A percentile compares a stretch with the other conserved stretches of the same genome.
phyloP scores from a whole-genome alignment of 2,797 vertebrate species.

The Gobio occitaniae region DNA sequence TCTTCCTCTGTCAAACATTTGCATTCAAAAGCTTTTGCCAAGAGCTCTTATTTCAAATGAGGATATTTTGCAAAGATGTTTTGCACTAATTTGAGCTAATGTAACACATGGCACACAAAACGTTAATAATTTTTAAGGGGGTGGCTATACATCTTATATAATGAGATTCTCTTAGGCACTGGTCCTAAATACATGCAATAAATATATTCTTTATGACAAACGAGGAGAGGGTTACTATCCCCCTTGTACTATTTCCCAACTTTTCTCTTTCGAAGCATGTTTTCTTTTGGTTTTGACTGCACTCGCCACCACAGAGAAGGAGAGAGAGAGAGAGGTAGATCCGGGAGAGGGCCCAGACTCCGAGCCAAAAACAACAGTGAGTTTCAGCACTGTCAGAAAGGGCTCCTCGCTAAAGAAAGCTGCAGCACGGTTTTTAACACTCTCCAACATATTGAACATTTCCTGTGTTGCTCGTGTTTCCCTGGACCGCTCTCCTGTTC shows the following conservation, averaged over 20 bases:
- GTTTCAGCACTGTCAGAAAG: constrained; percentile 59
- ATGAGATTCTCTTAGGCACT: constrained; percentile 43
- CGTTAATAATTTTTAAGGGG: constrained; percentile 11
- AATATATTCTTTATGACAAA: constrained; percentile 43
- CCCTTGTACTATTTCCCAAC: constrained; percentile 36
- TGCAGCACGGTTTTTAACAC: constrained; percentile 63
- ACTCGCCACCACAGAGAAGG: constrained; percentile 63
- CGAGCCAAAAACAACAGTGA: constrained; percentile 75
- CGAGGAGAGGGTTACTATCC: constrained; percentile 23
- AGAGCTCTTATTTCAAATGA: constrained; percentile 6
- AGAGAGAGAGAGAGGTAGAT: constrained; percentile 66
- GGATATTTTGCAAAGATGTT: not conserved
- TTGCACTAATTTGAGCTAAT: not conserved
- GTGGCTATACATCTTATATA: constrained; percentile 26
- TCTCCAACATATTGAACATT: constrained; percentile 79
- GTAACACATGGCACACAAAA: not conserved
- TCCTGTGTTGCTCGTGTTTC: constrained; percentile 76
- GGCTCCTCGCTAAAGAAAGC: constrained; percentile 62
- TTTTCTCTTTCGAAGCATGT: constrained; percentile 54
- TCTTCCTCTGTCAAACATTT: constrained; percentile 54
- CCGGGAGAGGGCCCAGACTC: constrained; percentile 63
- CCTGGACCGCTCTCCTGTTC: constrained; percentile 60
- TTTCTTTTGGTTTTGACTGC: constrained; percentile 64
- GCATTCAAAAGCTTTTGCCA: not conserved
- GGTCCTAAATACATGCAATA: constrained; percentile 40